Base-by-base conservation (phyloP, 2,888 invertebrate genomes). In the Tuta absoluta region DNA sequence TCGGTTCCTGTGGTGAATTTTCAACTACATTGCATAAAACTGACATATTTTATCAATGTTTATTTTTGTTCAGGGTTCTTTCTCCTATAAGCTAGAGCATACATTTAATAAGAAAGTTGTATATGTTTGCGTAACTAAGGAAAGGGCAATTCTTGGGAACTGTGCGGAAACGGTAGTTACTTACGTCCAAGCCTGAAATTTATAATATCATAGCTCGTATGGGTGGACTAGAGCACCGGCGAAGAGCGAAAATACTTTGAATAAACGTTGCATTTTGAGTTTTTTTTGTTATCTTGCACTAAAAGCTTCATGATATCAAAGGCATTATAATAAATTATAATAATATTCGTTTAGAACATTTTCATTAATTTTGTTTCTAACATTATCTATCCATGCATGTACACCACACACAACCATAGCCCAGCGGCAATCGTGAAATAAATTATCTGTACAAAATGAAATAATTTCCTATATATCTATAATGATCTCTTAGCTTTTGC, bases 201-300 rank as follows among this genome's bases (percentile, higher is more conserved):
- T 56, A 56, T 56, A 56, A 56, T 24, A 56, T 33, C 56, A 56
- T 56, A 56, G 56, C 56, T 56, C 28, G 56, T 33, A 33, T 17
- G 56, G 24, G n/a, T 19, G 1, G 28, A 33, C 56, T 10, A 56
- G 28, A 33, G 3, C n/a, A 56, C 56, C 4, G 14, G 51, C 51
- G 51, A 23, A 3, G 2, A 21, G 51, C 21, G 23, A 24, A 14
- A 14, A 53, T 23, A 45, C 41, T 41, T 21, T 51, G 12, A 5
- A 48, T 4, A n/a, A 45, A n/a, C 14, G 7, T 45, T 17, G 17
- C 0, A 45, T 45, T 7, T n/a, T 45, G n/a, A n/a, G 48, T 19
- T 48, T 10, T 33, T 5, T 33, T 33, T 33, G 33, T 10, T 8
- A 33, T 10, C 33, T 33, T 33, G 33, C 10, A 10, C 33, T 33